Percentiles rank a stretch among this genome's conserved stretches.
Evolutionary conservation across 2,113 vertebrate species (phyloP).

Genomic region (Excalfactoria chinensis): DNA sequence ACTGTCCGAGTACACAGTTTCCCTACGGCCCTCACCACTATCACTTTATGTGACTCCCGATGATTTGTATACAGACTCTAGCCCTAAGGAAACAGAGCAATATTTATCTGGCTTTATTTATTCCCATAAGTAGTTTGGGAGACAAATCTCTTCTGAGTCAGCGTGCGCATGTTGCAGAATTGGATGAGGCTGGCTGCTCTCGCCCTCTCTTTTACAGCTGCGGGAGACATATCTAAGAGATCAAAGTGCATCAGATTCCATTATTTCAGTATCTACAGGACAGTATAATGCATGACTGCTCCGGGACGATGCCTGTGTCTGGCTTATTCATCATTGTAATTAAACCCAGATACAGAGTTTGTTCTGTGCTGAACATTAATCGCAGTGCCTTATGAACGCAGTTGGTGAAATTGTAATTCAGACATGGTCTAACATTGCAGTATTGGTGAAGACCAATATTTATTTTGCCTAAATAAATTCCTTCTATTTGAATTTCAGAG

Average conservation of each 20-base stretch:
- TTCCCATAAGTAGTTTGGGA: not conserved
- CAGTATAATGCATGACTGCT: slow-evolving; percentile 48
- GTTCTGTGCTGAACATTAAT: not conserved
- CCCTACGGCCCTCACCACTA: not conserved
- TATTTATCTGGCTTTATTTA: slow-evolving; percentile 35
- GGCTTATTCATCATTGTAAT: slow-evolving; percentile 54
- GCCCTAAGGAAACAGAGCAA: slow-evolving; percentile 20
- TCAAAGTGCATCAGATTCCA: slow-evolving; percentile 46
- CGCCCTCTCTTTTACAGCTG: slow-evolving; percentile 40
- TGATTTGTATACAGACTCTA: not conserved
- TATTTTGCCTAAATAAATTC: slow-evolving; percentile 11
- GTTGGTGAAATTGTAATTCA: not conserved
- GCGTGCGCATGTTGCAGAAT: not conserved
- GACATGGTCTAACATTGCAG: not conserved
- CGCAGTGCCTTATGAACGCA: not conserved
- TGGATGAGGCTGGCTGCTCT: slow-evolving; percentile 35
- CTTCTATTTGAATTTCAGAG: slow-evolving; percentile 11
- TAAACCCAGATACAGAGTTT: slow-evolving; percentile 52
- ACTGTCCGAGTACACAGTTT: not conserved
- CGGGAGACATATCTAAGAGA: slow-evolving; percentile 23
- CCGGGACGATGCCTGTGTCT: slow-evolving; percentile 32
- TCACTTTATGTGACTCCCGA: not conserved
- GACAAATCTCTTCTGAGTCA: not conserved
- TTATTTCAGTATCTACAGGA: slow-evolving; percentile 43
- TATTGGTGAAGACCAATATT: not conserved